Percentiles rank a stretch among this genome's conserved stretches.
Conservation (phyloP, 2,797 vertebrate species). For the Halcyon smyrnensis region DNA sequence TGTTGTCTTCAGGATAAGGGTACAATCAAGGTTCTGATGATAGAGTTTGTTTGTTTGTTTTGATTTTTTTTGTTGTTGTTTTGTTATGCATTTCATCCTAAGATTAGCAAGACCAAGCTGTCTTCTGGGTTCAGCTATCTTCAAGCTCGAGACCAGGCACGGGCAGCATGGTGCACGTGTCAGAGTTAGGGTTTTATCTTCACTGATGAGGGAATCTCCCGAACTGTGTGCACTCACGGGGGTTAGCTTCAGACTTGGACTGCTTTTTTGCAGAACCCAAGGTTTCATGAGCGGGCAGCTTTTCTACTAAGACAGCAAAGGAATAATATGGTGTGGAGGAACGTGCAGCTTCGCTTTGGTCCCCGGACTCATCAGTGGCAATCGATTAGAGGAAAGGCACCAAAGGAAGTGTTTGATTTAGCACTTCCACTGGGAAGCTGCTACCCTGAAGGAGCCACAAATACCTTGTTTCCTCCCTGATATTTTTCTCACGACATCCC, state of each 20-base stretch:
- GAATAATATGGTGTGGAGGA: rapidly evolving
- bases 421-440: conserved; percentile 1
- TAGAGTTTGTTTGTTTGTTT: not conserved
- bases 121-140: not conserved
- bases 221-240: not conserved
- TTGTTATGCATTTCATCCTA: not conserved
- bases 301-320: not conserved
- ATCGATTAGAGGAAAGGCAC: not conserved
- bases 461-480: conserved; percentile 21
- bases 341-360: not conserved
- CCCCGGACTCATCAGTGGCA: not conserved
- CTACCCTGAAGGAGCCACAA: not conserved
- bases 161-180: not conserved
- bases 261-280: not conserved
- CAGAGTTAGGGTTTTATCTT: not conserved
- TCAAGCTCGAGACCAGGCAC: not conserved
- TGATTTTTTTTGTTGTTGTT: not conserved
- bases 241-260: not conserved
- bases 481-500: not conserved
- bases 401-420: not conserved
- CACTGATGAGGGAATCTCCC: not conserved
- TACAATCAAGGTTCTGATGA: not conserved
- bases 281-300: not conserved
- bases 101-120: not conserved
- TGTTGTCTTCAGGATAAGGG: not conserved